A percentile compares a stretch with the other conserved stretches of the same genome.
Conservation (phyloP, 2,888 invertebrate genomes). For the Acanthacorydalis orientalis region DNA sequence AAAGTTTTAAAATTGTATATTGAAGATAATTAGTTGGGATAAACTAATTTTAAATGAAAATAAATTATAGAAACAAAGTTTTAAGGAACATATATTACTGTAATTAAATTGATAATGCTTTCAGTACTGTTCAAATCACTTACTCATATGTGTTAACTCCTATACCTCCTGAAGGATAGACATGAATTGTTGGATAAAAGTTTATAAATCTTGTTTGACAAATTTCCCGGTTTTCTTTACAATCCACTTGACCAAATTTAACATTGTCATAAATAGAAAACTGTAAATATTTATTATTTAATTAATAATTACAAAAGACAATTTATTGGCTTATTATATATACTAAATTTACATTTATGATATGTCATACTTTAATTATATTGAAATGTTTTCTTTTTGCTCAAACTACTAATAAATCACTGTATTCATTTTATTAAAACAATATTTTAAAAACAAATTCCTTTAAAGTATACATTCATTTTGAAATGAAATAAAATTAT, state of each 20-base stretch:
- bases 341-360: too few relatives aligned
- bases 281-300: slow-evolving; percentile 1
- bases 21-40: too few relatives aligned
- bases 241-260: slow-evolving; percentile 41
- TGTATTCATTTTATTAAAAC: too few relatives aligned
- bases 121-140: slow-evolving; percentile 17
- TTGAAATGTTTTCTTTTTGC: too few relatives aligned
- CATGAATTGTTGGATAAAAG: slow-evolving; percentile 42
- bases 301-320: slow-evolving; percentile 3
- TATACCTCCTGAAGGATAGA: slow-evolving; percentile 41
- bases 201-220: slow-evolving; percentile 34
- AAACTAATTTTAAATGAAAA: slow-evolving; percentile 4
- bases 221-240: slow-evolving; percentile 33
- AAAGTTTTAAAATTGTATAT: too few relatives aligned
- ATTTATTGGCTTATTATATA: too few relatives aligned
- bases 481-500: too few relatives aligned
- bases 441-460: too few relatives aligned
- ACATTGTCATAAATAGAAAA: slow-evolving; percentile 1
- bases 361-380: too few relatives aligned
- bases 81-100: not conserved
- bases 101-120: not conserved
- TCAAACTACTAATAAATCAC: too few relatives aligned
- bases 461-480: too few relatives aligned
- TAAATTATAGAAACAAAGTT: slow-evolving; percentile 4
- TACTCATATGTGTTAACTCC: slow-evolving; percentile 32